Conservation (phyloP, 2,888 invertebrate species). For the Mesorhabditis sp. region DNA sequence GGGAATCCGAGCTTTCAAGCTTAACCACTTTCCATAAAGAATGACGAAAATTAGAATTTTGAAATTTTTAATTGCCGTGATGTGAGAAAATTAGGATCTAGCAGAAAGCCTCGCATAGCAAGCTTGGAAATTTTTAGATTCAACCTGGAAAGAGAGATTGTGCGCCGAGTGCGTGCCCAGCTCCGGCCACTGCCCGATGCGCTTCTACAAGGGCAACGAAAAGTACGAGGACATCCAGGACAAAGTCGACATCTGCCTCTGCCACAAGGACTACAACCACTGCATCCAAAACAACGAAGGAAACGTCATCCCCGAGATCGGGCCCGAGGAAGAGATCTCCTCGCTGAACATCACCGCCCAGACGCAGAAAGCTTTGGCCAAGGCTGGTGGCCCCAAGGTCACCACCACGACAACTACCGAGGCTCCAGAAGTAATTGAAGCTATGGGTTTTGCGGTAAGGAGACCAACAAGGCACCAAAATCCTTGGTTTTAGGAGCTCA, state of each 20-base stretch:
- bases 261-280: constrained; percentile 55
- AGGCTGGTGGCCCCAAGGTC: constrained; percentile 7
- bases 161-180: constrained; percentile 50
- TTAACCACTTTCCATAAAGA: no score
- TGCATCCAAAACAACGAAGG: constrained; percentile 52
- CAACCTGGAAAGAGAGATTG: constrained; percentile 55
- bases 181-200: constrained; percentile 56
- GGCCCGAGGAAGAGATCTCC: constrained; percentile 46
- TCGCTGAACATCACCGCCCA: constrained; percentile 30
- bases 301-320: constrained; percentile 53
- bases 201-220: constrained; percentile 45
- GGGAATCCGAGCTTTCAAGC: no score
- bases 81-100: no score
- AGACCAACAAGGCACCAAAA: background rate
- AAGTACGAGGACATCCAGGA: constrained; percentile 34
- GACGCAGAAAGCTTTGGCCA: constrained; percentile 9
- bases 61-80: no score
- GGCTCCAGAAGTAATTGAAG: constrained; percentile 46
- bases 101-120: no score
- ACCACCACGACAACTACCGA: constrained; percentile 55
- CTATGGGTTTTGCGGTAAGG: constrained; percentile 48
- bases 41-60: no score
- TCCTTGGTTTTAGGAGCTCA: constrained; percentile 43
- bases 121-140: constrained; percentile 32
- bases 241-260: constrained; percentile 51